Conservation (phyloP, 2,113 vertebrate genomes). For the Takifugu bimaculatus region DNA sequence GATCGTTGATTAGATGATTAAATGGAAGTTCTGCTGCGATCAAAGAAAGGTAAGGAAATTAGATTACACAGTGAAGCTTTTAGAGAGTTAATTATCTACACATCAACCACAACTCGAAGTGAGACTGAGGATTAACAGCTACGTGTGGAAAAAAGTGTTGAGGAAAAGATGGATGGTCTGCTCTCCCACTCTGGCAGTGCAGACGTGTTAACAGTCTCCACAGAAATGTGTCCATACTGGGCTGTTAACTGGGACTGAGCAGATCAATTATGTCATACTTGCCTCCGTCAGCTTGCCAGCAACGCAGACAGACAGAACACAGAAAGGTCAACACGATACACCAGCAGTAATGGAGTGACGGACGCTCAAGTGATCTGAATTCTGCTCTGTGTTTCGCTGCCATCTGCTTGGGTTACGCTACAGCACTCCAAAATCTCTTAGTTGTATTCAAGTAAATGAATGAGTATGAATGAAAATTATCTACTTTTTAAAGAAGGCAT, state of each 20-base stretch:
- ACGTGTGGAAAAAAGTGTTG: no score
- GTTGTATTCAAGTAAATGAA: no score
- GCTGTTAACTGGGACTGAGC: slow-evolving; percentile 10
- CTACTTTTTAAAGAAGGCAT: no score
- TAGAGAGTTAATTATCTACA: slow-evolving; percentile 7
- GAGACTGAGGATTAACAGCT: background rate
- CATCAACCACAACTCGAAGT: slow-evolving; percentile 6
- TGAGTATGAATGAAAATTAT: no score
- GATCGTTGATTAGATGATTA: background rate
- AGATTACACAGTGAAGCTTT: slow-evolving; percentile 10
- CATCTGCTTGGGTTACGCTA: no score
- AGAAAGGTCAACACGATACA: slow-evolving; percentile 45
- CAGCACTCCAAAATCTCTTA: no score
- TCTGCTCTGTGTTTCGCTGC: slow-evolving; percentile 1
- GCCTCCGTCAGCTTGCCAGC: slow-evolving; percentile 70
- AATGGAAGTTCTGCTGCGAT: background rate
- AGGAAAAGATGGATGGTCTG: slow-evolving; percentile 8
- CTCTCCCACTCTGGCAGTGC: slow-evolving; percentile 11
- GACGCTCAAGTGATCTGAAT: slow-evolving; percentile 14
- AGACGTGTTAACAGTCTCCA: slow-evolving; percentile 16
- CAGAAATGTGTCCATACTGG: slow-evolving; percentile 12
- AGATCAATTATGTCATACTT: slow-evolving; percentile 56
- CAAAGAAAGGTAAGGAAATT: background rate
- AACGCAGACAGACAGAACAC: slow-evolving; percentile 60
- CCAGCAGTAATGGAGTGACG: slow-evolving; percentile 26